Conservation (phyloP, 2,888 invertebrate genomes). For the Yponomeuta plumbellus region DNA sequence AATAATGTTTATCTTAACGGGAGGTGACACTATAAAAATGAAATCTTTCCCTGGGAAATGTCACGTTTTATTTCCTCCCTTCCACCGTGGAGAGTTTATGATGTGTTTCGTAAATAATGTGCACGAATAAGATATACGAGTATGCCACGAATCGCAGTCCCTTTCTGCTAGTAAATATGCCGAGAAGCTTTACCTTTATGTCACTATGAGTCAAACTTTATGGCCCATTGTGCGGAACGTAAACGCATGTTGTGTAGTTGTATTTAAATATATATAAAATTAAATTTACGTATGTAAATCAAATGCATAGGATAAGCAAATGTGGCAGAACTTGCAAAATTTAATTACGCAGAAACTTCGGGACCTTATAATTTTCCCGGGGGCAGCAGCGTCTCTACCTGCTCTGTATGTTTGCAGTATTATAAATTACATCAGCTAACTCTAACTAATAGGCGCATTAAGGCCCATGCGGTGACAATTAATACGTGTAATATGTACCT, state of each 20-base stretch:
- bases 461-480: neutral
- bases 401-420: conserved; percentile 1
- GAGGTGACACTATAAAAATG: conserved; percentile 2
- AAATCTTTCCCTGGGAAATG: conserved; percentile 8
- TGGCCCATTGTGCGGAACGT: neutral
- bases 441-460: neutral
- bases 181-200: conserved; percentile 11
- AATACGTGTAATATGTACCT: neutral
- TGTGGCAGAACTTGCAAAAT: too few relatives aligned
- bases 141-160: conserved; percentile 36
- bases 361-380: neutral
- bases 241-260: neutral
- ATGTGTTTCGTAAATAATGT: conserved; percentile 61
- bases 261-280: neutral
- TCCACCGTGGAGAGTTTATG: conserved; percentile 30
- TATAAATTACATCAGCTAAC: conserved; percentile 7
- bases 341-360: neutral
- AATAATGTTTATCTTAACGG: neutral
- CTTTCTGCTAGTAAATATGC: conserved; percentile 55
- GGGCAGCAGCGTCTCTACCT: neutral
- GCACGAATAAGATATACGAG: conserved; percentile 47
- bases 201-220: conserved; percentile 14
- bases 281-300: neutral
- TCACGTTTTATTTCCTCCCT: conserved; percentile 10
- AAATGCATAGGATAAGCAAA: too few relatives aligned